phyloP scores from a whole-genome alignment of 2,888 invertebrate species.

The Protophormia terraenovae region DNA sequence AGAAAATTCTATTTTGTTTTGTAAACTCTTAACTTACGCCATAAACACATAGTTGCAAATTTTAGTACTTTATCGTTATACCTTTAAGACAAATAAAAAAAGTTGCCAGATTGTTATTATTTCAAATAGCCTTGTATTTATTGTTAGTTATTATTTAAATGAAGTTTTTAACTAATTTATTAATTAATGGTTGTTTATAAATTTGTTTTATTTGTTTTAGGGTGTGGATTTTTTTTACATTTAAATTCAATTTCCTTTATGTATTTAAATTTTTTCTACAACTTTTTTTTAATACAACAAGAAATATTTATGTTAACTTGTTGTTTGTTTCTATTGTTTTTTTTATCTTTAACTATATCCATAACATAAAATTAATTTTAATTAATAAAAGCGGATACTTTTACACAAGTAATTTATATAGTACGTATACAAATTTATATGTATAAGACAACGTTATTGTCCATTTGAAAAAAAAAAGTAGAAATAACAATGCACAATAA shows the following conservation, averaged over 20 bases:
- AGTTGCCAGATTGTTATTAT: too few relatives aligned
- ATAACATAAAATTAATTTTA: constrained; percentile 42
- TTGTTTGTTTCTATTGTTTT: not conserved
- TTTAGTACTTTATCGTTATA: too few relatives aligned
- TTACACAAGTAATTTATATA: not conserved
- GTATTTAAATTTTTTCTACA: too few relatives aligned
- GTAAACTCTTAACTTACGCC: too few relatives aligned
- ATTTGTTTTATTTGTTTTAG: not conserved
- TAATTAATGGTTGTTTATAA: too few relatives aligned
- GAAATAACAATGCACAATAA: constrained; percentile 10
- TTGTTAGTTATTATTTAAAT: too few relatives aligned
- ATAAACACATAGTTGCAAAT: too few relatives aligned
- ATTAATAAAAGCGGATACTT: constrained; percentile 36
- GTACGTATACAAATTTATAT: not conserved
- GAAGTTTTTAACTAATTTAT: too few relatives aligned
- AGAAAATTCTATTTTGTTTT: too few relatives aligned
- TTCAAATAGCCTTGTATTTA: too few relatives aligned
- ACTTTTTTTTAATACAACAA: not conserved
- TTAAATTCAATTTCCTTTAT: too few relatives aligned
- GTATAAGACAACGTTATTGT: not conserved
- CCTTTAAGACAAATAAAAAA: too few relatives aligned
- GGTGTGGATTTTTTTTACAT: not conserved
- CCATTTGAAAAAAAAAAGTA: not conserved
- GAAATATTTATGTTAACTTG: not conserved
- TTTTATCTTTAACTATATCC: not conserved